Evolutionary conservation across 2,113 vertebrate genomes (phyloP).

Genomic region (Nesoenas mayeri): DNA sequence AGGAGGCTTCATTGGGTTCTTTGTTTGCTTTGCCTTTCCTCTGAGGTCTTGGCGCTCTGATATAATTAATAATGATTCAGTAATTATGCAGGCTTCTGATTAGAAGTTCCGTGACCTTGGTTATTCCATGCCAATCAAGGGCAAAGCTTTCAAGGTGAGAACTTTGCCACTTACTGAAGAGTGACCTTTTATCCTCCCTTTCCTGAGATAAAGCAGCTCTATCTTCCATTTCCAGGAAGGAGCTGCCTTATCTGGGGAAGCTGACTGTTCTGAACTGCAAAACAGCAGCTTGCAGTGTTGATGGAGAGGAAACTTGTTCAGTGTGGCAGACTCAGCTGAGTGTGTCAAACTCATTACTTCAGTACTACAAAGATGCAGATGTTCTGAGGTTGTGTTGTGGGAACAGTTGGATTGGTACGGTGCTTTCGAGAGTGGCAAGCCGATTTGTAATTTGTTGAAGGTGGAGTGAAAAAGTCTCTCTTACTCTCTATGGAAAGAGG

Average conservation of each 20-base stretch:
- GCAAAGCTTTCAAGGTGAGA: conserved; percentile 50
- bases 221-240: conserved; percentile 38
- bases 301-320: background rate
- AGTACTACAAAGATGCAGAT: background rate
- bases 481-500: background rate
- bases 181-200: conserved; percentile 43
- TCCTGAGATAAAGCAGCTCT: conserved; percentile 35
- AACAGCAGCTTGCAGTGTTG: background rate
- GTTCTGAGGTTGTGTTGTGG: background rate
- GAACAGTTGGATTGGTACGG: background rate
- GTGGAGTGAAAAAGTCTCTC: background rate
- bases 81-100: conserved; percentile 60
- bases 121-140: conserved; percentile 42
- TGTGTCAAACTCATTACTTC: background rate
- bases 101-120: conserved; percentile 52
- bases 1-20: conserved; percentile 49
- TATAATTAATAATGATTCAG: conserved; percentile 61
- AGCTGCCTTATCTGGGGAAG: conserved; percentile 11
- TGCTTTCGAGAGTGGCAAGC: background rate
- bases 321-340: background rate
- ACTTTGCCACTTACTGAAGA: conserved; percentile 28
- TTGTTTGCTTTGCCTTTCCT: conserved; percentile 68
- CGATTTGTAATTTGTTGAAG: background rate
- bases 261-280: background rate
- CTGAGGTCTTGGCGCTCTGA: conserved; percentile 36